These are phyloP conservation scores for Scaptomyza tumidula DNA, from an alignment of 2,888 invertebrate genomes.

Conservation along the genomic window DNA sequence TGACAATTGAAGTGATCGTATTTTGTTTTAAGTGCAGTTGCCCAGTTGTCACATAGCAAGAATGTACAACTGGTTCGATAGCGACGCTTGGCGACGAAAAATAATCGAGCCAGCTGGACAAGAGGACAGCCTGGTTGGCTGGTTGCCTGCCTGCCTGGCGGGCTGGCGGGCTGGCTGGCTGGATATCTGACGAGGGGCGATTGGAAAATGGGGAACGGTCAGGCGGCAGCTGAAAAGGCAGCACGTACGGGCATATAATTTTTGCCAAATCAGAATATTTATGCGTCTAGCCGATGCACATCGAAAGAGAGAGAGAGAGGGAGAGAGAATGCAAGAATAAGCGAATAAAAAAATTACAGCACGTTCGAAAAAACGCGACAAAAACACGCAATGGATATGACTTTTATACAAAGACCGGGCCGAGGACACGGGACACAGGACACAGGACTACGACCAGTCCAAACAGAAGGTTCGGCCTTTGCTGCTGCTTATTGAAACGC, in stretches of 20 bases:
- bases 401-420: constrained; percentile 69
- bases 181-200: constrained; percentile 4
- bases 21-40: constrained; percentile 1
- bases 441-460: constrained; percentile 25
- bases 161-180: background rate
- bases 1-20: background rate
- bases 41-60: constrained; percentile 7
- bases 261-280: constrained; percentile 82
- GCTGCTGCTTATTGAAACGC: constrained; percentile 62
- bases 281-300: constrained; percentile 74
- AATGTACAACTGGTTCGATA: constrained; percentile 54
- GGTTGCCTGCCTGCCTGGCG: background rate
- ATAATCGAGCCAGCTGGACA: constrained; percentile 61
- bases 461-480: constrained; percentile 15
- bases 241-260: constrained; percentile 79
- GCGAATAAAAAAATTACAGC: constrained; percentile 73
- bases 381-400: constrained; percentile 80
- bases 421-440: constrained; percentile 23
- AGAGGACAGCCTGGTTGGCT: background rate
- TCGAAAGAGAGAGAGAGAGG: constrained; percentile 32
- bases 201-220: constrained; percentile 9
- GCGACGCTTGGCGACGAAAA: constrained; percentile 46
- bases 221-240: constrained; percentile 34
- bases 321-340: constrained; percentile 36
- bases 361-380: constrained; percentile 78